Percentiles rank a stretch among this genome's conserved stretches.
phyloP scores from a whole-genome alignment of 2,113 vertebrate genomes.

The Tiliqua scincoides region DNA sequence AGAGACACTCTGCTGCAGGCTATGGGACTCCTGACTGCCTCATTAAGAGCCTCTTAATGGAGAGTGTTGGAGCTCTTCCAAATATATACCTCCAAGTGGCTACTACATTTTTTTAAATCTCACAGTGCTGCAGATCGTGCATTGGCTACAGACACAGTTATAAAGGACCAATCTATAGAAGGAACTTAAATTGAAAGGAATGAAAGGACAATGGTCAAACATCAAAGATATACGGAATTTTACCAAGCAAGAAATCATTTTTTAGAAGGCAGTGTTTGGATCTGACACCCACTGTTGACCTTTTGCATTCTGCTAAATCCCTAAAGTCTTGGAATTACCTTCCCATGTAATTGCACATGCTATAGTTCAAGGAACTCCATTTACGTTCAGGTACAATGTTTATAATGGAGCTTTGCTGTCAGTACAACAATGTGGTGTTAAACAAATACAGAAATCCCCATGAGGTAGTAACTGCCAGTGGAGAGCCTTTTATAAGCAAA shows the following conservation, averaged over 20 bases:
- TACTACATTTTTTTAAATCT: too few species aligned
- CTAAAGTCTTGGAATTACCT: constrained; percentile 10
- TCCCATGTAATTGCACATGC: constrained; percentile 15
- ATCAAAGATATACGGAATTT: not conserved
- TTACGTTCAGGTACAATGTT: constrained; percentile 28
- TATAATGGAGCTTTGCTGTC: constrained; percentile 30
- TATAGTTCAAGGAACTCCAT: constrained; percentile 19
- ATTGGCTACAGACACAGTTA: not conserved
- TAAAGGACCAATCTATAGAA: not conserved
- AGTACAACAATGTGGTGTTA: constrained; percentile 30
- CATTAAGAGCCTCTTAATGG: too few species aligned
- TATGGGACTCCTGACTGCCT: too few species aligned
- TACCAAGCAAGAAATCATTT: not conserved
- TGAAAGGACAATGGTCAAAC: not conserved
- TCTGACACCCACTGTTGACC: not conserved
- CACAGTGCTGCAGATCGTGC: too few species aligned
- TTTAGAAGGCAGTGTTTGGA: not conserved
- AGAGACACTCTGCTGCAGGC: too few species aligned
- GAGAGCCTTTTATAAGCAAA: constrained; percentile 40
- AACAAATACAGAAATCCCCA: constrained; percentile 39
- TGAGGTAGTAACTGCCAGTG: constrained; percentile 25
- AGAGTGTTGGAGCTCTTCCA: too few species aligned
- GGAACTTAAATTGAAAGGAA: not conserved
- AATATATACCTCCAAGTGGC: too few species aligned
- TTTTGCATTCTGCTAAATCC: not conserved